phyloP scores from a whole-genome alignment of 2,888 invertebrate genomes.

The Clitarchus hookeri region DNA sequence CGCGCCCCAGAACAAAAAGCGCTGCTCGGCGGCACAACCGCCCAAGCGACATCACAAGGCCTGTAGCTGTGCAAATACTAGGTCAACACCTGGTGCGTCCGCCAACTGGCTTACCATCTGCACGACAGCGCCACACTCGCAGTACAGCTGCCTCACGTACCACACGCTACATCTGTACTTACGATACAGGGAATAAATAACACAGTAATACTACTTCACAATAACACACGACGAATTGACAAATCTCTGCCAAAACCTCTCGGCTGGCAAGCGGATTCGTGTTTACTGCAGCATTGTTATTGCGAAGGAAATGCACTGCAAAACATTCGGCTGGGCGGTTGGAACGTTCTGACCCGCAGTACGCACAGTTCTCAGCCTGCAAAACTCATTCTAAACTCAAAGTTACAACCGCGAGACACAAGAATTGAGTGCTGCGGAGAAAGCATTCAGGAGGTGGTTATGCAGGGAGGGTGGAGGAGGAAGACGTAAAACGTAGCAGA shows the following conservation, averaged over 20 bases:
- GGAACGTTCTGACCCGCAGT: neutral
- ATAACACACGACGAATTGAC: too few species aligned
- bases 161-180: too few species aligned
- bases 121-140: too few species aligned
- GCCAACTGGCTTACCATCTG: too few species aligned
- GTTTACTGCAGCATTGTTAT: too few species aligned
- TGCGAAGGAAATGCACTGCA: too few species aligned
- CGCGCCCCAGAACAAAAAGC: neutral
- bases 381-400: slow-evolving; percentile 24
- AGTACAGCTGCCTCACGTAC: too few species aligned
- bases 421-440: slow-evolving; percentile 19
- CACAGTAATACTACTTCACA: too few species aligned
- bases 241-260: too few species aligned
- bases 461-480: neutral
- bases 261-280: too few species aligned
- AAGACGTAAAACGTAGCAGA: neutral
- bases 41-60: neutral
- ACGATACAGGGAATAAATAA: too few species aligned
- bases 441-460: neutral
- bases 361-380: slow-evolving; percentile 10
- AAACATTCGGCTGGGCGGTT: neutral
- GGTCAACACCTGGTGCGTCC: neutral
- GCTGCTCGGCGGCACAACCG: neutral
- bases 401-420: slow-evolving; percentile 27
- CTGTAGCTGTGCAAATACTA: too few species aligned